phyloP scores from a whole-genome alignment of 2,113 vertebrate species.

The Scatophagus argus region DNA sequence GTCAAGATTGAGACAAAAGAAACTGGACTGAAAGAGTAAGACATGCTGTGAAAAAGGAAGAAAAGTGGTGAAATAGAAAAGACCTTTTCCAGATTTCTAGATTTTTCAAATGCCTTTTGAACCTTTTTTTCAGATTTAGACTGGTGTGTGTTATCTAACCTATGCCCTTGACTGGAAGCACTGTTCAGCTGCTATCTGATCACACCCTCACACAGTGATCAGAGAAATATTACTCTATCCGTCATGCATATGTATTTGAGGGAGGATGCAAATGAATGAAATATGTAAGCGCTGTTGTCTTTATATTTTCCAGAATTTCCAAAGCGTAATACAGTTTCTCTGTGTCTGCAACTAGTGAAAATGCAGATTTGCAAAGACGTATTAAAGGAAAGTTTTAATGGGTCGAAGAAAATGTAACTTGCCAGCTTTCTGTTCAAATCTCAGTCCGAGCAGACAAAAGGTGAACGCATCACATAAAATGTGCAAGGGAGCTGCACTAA shows the following conservation, averaged over 20 bases:
- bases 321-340: neutral
- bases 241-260: constrained; percentile 25
- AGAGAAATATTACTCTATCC: constrained; percentile 15
- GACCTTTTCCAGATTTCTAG: constrained; percentile 36
- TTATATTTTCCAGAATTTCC: neutral
- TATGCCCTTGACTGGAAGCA: constrained; percentile 29
- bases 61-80: constrained; percentile 39
- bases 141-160: constrained; percentile 57
- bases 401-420: neutral
- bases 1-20: constrained; percentile 27
- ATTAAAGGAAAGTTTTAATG: neutral
- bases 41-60: constrained; percentile 14
- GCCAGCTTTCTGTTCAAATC: neutral
- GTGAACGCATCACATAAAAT: neutral
- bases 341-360: neutral
- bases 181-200: constrained; percentile 46
- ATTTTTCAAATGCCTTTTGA: constrained; percentile 40
- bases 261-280: constrained; percentile 24
- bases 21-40: constrained; percentile 30
- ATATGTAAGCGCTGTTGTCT: constrained; percentile 1
- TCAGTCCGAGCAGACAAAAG: constrained; percentile 6
- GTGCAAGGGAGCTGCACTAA: neutral
- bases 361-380: neutral
- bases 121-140: constrained; percentile 53
- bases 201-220: constrained; percentile 14